Conservation (phyloP, 2,113 vertebrate genomes). For the Brevimyrus niger region DNA sequence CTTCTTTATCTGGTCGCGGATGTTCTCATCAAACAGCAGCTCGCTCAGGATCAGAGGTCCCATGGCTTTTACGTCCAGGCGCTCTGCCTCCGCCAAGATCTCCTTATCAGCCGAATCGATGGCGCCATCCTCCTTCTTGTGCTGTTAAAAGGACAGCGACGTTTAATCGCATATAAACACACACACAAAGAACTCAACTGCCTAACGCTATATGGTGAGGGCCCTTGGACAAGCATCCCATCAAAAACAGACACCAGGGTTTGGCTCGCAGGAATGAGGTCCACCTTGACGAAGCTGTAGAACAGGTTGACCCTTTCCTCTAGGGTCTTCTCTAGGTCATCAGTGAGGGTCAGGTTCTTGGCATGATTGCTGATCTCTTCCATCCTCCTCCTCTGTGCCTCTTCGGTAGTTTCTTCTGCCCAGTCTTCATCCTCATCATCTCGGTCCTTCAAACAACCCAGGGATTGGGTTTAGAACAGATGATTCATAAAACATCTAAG, state of each 20-base stretch:
- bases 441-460: slow-evolving; percentile 58
- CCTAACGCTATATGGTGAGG: not conserved
- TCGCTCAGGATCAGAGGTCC: slow-evolving; percentile 93
- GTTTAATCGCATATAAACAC: not conserved
- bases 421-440: slow-evolving; percentile 92
- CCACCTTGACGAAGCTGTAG: slow-evolving; percentile 94
- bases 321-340: slow-evolving; percentile 85
- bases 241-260: not conserved
- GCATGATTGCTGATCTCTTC: slow-evolving; percentile 95
- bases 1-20: slow-evolving; percentile 93
- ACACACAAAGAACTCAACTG: not conserved
- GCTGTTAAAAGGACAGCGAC: slow-evolving; percentile 49
- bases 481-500: not conserved
- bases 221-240: not conserved
- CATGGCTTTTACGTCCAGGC: slow-evolving; percentile 94
- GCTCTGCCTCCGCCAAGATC: slow-evolving; percentile 91
- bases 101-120: slow-evolving; percentile 88
- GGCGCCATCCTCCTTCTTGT: slow-evolving; percentile 84
- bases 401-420: slow-evolving; percentile 95
- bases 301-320: slow-evolving; percentile 92
- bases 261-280: not conserved
- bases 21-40: slow-evolving; percentile 90
- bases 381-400: slow-evolving; percentile 89
- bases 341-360: slow-evolving; percentile 89
- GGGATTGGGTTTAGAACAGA: not conserved